These are phyloP conservation scores for Leucophora obtusa DNA, from an alignment of 2,888 invertebrate genomes.

Conservation along the genomic window DNA sequence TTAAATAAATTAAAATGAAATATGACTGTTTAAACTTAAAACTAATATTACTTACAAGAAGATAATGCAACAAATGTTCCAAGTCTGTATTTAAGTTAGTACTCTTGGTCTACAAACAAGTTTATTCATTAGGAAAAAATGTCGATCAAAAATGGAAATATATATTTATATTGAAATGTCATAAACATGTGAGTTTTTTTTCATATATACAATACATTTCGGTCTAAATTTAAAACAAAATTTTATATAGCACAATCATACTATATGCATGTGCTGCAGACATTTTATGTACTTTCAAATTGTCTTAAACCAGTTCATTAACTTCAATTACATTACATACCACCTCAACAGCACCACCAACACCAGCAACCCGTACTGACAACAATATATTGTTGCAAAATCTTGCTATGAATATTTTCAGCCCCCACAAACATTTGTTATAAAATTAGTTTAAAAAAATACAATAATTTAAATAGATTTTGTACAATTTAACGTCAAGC, in stretches of 20 bases:
- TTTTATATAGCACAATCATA: not conserved
- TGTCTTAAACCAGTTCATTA: slow-evolving; percentile 54
- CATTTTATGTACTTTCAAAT: slow-evolving; percentile 6
- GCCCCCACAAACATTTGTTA: slow-evolving; percentile 30
- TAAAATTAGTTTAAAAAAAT: slow-evolving; percentile 40
- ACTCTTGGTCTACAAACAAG: not conserved
- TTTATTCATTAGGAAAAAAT: slow-evolving; percentile 14
- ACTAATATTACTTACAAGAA: not conserved
- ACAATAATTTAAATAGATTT: slow-evolving; percentile 50
- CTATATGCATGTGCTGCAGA: too few species aligned
- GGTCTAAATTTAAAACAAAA: not conserved
- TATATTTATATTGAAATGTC: slow-evolving; percentile 3
- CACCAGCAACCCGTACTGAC: not conserved
- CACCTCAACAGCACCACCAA: not conserved
- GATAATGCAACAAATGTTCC: not conserved
- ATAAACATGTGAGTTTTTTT: not conserved
- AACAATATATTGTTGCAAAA: not conserved
- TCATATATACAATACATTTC: not conserved
- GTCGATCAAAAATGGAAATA: not conserved
- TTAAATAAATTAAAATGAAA: not conserved
- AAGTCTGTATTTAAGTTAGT: not conserved
- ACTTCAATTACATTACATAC: slow-evolving; percentile 33
- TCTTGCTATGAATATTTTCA: not conserved
- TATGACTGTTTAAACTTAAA: not conserved
- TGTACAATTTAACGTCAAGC: slow-evolving; percentile 61